Evolutionary conservation across 53 echinoderm and acorn worm species (phyloP).

Genomic region (Arbacia lixula): DNA sequence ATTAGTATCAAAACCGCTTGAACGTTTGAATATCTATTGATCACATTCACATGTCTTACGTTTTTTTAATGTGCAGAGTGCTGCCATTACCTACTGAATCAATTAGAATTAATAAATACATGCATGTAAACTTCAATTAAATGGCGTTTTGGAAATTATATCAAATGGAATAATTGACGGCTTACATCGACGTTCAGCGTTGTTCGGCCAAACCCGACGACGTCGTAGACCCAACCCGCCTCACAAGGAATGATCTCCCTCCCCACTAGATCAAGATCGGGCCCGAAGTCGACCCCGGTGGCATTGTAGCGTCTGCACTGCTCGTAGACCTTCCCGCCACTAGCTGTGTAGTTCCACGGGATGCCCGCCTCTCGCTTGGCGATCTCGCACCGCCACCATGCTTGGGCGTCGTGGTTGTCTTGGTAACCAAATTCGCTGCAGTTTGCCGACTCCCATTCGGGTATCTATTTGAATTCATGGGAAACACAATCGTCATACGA

Average conservation of each 20-base stretch:
- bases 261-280: neutral
- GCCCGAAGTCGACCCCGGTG: neutral
- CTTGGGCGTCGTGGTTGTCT: neutral
- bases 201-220: neutral
- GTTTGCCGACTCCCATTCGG: constrained; percentile 26
- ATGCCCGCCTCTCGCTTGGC: constrained; percentile 28
- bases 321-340: neutral
- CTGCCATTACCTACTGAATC: no score
- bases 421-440: constrained; percentile 9
- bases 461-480: constrained; percentile 38
- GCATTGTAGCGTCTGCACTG: constrained; percentile 14
- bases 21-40: no score
- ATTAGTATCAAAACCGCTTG: no score
- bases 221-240: constrained; percentile 27
- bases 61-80: no score
- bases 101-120: no score
- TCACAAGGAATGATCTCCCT: neutral
- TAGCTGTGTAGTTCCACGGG: constrained; percentile 12
- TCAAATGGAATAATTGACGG: no score
- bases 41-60: no score
- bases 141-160: no score
- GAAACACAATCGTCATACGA: no score
- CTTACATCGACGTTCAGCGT: constrained; percentile 26
- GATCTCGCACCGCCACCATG: neutral
- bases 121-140: no score